Percentiles rank a stretch among this genome's conserved stretches.
Evolutionary conservation across 2,113 vertebrate genomes (phyloP).

Genomic region (Oceanites oceanicus): DNA sequence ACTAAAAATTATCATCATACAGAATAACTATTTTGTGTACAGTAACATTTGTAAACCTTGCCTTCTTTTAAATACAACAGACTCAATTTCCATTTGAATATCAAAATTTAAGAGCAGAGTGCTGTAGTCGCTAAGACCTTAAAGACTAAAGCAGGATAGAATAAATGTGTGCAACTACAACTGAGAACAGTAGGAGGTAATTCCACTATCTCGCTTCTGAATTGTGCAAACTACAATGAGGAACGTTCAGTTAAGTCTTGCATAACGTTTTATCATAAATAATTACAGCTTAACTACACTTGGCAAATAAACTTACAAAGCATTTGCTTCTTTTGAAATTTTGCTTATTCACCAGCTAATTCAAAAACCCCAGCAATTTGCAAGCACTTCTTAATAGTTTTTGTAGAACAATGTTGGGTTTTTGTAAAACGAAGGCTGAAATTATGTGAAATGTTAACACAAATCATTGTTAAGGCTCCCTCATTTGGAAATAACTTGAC

Average conservation of each 20-base stretch:
- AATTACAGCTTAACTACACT: constrained; percentile 7
- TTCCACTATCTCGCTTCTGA: not conserved
- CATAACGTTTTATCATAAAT: not conserved
- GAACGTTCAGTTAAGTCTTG: not conserved
- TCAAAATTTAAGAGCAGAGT: not conserved
- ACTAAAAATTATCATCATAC: not conserved
- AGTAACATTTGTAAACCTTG: not conserved
- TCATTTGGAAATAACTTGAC: not conserved
- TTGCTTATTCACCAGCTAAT: not conserved
- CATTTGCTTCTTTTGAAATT: not conserved
- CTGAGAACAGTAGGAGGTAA: not conserved
- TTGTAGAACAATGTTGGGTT: not conserved
- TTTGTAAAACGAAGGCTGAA: not conserved
- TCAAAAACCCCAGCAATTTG: not conserved
- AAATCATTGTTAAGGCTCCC: not conserved
- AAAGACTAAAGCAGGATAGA: not conserved
- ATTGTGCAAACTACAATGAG: not conserved
- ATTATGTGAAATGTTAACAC: not conserved
- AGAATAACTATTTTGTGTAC: not conserved
- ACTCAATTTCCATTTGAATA: not conserved
- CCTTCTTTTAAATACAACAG: not conserved
- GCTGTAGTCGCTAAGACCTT: not conserved
- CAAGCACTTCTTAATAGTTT: not conserved
- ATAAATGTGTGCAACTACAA: not conserved
- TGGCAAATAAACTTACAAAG: not conserved